phyloP scores from a whole-genome alignment of 2,888 invertebrate species.

The Phalera bucephala region DNA sequence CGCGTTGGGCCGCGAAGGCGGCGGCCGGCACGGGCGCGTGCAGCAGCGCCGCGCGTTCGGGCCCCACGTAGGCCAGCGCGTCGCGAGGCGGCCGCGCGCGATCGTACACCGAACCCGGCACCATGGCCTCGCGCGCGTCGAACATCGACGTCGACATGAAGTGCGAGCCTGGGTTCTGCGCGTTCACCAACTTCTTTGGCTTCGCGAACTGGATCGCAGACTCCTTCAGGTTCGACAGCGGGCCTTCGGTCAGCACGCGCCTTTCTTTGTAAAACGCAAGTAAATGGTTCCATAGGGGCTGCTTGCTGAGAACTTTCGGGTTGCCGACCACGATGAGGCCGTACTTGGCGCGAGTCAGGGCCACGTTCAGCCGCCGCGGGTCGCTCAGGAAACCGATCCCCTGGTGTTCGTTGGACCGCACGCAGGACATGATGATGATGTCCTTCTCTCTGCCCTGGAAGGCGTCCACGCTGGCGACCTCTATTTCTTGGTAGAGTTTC shows the following conservation, averaged over 20 bases:
- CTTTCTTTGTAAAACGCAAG: conserved; percentile 99
- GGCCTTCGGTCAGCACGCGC: conserved; percentile 98
- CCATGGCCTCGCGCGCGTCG: conserved; percentile 97
- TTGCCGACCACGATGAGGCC: conserved; percentile 99
- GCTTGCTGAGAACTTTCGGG: conserved; percentile 98
- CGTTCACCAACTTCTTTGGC: conserved; percentile 97
- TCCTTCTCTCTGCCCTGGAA: conserved; percentile 99
- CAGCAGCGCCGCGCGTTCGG: conserved; percentile 89
- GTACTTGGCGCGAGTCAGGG: conserved; percentile 97
- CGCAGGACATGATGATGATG: conserved; percentile 99
- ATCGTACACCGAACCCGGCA: conserved; percentile 97
- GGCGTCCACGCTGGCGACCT: conserved; percentile 99
- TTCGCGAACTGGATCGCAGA: conserved; percentile 98
- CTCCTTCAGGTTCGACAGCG: conserved; percentile 97
- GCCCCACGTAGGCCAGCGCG: conserved; percentile 96
- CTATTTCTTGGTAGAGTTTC: conserved; percentile 98
- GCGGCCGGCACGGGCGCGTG: conserved; percentile 95
- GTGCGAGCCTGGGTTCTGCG: conserved; percentile 97
- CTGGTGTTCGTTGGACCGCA: conserved; percentile 98
- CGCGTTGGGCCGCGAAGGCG: conserved; percentile 96
- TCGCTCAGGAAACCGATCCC: conserved; percentile 99
- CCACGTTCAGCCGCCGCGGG: conserved; percentile 98
- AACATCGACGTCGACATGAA: conserved; percentile 99
- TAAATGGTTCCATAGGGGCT: conserved; percentile 99
- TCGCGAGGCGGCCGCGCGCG: conserved; percentile 92